Evolutionary conservation across 2,888 invertebrate species (phyloP).

Genomic region (Drosophila diplacantha): DNA sequence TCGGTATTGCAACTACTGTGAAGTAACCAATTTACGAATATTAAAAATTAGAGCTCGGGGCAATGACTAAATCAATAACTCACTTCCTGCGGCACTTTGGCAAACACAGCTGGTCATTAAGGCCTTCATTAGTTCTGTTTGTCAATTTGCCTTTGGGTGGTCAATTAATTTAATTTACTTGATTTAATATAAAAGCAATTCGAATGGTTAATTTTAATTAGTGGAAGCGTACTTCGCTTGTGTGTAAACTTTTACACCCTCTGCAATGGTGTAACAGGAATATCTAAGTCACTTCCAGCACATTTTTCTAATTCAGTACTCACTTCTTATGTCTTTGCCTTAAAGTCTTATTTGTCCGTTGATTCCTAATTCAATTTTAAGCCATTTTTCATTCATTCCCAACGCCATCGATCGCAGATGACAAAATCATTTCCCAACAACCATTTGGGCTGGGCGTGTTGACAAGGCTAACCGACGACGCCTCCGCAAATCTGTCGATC

Average conservation of each 20-base stretch:
- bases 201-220: conserved; percentile 1
- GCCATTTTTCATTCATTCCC: conserved; percentile 6
- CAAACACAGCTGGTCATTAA: conserved; percentile 35
- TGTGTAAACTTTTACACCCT: not conserved
- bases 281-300: not conserved
- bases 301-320: not conserved
- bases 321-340: not conserved
- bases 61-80: conserved; percentile 55
- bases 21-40: conserved; percentile 44
- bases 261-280: not conserved
- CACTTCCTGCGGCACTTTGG: conserved; percentile 42
- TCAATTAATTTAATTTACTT: too few species aligned
- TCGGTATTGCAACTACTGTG: too few species aligned
- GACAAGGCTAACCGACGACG: conserved; percentile 37
- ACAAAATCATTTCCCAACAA: conserved; percentile 31
- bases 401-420: conserved; percentile 12
- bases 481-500: conserved; percentile 25
- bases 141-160: conserved; percentile 24
- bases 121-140: conserved; percentile 29
- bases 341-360: not conserved
- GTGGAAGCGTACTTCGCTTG: too few species aligned
- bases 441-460: conserved; percentile 40
- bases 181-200: conserved; percentile 2
- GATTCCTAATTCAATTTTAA: not conserved
- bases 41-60: conserved; percentile 35